Percentiles rank a stretch among this genome's conserved stretches.
phyloP scores from a whole-genome alignment of 2,888 invertebrate genomes.

The Temnothorax ravouxi region DNA sequence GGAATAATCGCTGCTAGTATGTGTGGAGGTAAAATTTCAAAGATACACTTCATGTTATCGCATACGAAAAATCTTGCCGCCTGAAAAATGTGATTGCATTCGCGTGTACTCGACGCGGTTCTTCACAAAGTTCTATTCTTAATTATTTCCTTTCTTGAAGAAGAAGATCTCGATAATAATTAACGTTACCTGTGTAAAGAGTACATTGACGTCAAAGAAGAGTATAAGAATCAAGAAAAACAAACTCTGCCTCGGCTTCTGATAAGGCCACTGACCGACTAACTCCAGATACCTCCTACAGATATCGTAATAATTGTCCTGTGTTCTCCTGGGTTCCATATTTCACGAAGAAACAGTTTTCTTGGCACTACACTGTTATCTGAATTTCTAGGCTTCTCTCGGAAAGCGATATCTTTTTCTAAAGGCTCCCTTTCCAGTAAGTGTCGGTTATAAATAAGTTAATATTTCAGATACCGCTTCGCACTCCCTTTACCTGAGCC shows the following conservation, averaged over 20 bases:
- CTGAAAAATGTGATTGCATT: background rate
- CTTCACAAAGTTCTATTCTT: background rate
- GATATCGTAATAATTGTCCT: conserved; percentile 6
- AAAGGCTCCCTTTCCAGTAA: background rate
- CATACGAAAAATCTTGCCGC: conserved; percentile 26
- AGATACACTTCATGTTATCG: conserved; percentile 28
- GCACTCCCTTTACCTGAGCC: background rate
- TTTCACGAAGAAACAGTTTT: background rate
- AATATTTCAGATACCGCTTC: background rate
- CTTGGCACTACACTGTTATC: background rate
- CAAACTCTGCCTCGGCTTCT: background rate
- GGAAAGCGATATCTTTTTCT: background rate
- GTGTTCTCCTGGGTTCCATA: background rate
- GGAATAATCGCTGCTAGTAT: background rate
- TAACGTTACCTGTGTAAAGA: conserved; percentile 12
- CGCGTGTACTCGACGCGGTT: background rate
- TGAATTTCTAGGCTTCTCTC: background rate
- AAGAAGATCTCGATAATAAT: background rate
- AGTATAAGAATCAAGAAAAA: background rate
- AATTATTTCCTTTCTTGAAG: background rate
- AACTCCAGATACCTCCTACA: background rate
- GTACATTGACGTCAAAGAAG: background rate
- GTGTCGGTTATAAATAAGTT: background rate
- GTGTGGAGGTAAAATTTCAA: conserved; percentile 15
- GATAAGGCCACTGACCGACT: conserved; percentile 37